Conservation (phyloP, 2,797 vertebrate genomes). For the Diglossa cyanea region DNA sequence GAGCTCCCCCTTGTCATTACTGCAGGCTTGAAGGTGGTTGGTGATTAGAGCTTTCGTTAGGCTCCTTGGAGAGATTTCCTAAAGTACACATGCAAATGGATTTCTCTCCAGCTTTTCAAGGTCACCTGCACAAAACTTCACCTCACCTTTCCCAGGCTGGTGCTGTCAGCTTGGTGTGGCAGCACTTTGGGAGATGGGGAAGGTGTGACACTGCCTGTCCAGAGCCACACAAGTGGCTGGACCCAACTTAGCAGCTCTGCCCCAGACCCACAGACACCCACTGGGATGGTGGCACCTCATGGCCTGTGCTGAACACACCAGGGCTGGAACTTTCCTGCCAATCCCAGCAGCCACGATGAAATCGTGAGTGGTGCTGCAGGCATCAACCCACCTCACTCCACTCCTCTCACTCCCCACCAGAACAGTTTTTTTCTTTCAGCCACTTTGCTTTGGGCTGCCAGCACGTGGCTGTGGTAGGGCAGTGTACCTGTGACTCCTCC, state of each 20-base stretch:
- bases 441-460: neutral
- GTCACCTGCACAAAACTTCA: neutral
- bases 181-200: rapidly evolving
- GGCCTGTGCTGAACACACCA: rapidly evolving
- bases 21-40: neutral
- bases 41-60: neutral
- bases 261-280: neutral
- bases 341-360: neutral
- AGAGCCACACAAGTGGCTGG: rapidly evolving
- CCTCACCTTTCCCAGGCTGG: neutral
- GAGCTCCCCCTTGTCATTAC: conserved; percentile 8
- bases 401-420: neutral
- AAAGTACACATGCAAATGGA: neutral
- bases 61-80: conserved; percentile 12
- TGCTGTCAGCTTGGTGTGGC: neutral
- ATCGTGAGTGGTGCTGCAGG: neutral
- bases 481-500: neutral
- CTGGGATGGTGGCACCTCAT: neutral
- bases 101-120: neutral
- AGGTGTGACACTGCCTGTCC: rapidly evolving
- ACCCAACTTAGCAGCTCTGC: neutral
- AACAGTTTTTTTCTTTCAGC: neutral
- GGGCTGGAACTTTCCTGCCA: neutral
- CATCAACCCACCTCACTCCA: neutral
- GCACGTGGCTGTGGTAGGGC: rapidly evolving